Evolutionary conservation across 2,797 vertebrate genomes (phyloP).

Genomic region (Geotrypetes seraphini): DNA sequence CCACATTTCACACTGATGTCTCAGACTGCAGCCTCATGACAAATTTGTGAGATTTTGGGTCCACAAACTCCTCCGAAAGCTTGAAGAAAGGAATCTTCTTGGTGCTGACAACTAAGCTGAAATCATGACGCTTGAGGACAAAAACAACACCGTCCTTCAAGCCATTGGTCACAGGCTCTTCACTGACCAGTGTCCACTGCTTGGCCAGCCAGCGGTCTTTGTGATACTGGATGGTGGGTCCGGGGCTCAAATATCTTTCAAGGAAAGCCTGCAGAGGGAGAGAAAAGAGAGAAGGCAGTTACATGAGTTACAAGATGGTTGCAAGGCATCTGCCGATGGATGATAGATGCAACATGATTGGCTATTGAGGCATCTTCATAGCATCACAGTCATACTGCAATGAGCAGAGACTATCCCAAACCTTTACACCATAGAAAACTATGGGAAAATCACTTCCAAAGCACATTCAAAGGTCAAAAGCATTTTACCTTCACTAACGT

Average conservation of each 20-base stretch:
- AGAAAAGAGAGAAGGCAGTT: accelerated
- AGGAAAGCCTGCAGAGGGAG: constrained; percentile 75
- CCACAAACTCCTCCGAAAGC: constrained; percentile 87
- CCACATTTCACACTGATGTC: constrained; percentile 71
- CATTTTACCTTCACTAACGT: too few relatives aligned
- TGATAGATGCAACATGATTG: too few relatives aligned
- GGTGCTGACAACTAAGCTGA: constrained; percentile 79
- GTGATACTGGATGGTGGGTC: constrained; percentile 90
- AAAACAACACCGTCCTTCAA: constrained; percentile 78
- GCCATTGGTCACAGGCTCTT: constrained; percentile 83
- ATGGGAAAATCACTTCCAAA: too few relatives aligned
- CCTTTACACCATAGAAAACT: too few relatives aligned
- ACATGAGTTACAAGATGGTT: neutral
- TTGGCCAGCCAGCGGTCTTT: constrained; percentile 82
- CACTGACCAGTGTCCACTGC: constrained; percentile 89
- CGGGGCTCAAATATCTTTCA: constrained; percentile 78
- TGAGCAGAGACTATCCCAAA: too few relatives aligned
- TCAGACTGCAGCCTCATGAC: constrained; percentile 93
- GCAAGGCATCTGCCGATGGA: too few relatives aligned
- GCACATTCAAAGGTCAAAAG: too few relatives aligned
- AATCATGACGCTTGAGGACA: constrained; percentile 79
- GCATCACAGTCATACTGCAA: too few relatives aligned
- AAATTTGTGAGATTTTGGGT: constrained; percentile 96
- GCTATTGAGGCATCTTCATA: too few relatives aligned
- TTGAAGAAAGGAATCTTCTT: constrained; percentile 83